Percentiles rank a stretch among this genome's conserved stretches.
These are phyloP conservation scores for Clarias platycephalus DNA, from an alignment of 2,797 vertebrate genomes.

Conservation along the genomic window DNA sequence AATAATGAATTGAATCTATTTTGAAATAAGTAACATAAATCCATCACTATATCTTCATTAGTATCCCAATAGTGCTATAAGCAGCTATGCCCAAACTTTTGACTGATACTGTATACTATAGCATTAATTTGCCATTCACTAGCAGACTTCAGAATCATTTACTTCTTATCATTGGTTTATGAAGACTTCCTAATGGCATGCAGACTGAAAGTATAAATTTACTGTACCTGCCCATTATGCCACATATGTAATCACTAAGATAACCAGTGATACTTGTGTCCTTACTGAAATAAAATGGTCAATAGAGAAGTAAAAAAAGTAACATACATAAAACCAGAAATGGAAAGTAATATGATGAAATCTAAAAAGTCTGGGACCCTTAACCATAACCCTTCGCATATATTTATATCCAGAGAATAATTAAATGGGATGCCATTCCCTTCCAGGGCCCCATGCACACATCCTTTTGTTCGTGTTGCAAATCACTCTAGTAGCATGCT, in stretches of 20 bases:
- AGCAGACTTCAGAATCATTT: not conserved
- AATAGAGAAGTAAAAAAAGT: constrained; percentile 1
- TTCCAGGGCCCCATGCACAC: not conserved
- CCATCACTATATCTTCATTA: not conserved
- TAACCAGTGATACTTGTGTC: constrained; percentile 86
- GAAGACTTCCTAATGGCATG: constrained; percentile 9
- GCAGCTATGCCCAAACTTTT: not conserved
- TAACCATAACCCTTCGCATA: too few relatives aligned
- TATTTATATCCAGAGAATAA: not conserved
- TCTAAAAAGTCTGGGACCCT: not conserved
- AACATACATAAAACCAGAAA: not conserved
- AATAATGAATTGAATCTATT: too few relatives aligned
- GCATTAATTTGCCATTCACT: not conserved
- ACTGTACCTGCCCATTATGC: constrained; percentile 85
- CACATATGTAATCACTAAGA: constrained; percentile 81
- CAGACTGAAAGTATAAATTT: constrained; percentile 22
- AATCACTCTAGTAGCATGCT: not conserved
- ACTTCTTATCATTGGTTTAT: not conserved
- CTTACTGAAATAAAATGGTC: constrained; percentile 36
- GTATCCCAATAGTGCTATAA: not conserved
- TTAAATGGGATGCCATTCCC: not conserved
- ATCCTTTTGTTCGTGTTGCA: not conserved
- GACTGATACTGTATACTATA: constrained; percentile 2
- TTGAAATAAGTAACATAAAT: too few relatives aligned
- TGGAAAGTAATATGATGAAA: constrained; percentile 2